A percentile compares a stretch with the other conserved stretches of the same genome.
These are phyloP conservation scores for Drosophila borborema DNA, from an alignment of 2,888 invertebrate species.

Conservation along the genomic window DNA sequence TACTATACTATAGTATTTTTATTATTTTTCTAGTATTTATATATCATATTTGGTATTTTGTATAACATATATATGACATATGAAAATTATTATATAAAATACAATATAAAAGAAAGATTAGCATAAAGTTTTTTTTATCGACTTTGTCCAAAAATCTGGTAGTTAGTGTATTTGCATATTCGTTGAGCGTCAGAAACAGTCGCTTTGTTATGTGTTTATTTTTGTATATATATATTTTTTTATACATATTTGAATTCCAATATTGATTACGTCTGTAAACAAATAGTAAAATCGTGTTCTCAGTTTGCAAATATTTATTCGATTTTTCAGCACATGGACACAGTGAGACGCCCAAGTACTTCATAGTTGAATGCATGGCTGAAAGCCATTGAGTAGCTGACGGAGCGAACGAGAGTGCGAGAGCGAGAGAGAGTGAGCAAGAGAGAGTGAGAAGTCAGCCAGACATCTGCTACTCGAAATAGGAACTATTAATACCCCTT, in stretches of 20 bases:
- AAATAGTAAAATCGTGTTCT: constrained; percentile 77
- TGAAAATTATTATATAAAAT: too few species aligned
- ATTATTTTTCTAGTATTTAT: not conserved
- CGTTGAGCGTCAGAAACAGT: not conserved
- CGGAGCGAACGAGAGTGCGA: not conserved
- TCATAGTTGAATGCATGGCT: constrained; percentile 20
- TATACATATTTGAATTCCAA: constrained; percentile 35
- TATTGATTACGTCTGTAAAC: constrained; percentile 76
- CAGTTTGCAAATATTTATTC: constrained; percentile 70
- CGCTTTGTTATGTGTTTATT: constrained; percentile 8
- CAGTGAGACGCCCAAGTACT: constrained; percentile 21
- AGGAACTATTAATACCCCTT: constrained; percentile 26
- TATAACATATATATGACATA: too few species aligned
- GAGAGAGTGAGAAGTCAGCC: not conserved
- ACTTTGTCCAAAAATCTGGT: too few species aligned
- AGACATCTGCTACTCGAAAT: constrained; percentile 23
- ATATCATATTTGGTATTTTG: too few species aligned
- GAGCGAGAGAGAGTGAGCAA: not conserved
- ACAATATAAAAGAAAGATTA: too few species aligned
- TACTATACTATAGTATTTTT: not conserved
- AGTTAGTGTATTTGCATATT: constrained; percentile 4
- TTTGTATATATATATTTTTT: constrained; percentile 20
- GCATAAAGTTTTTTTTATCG: too few species aligned
- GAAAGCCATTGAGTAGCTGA: constrained; percentile 18
- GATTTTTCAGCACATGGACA: constrained; percentile 51